Base-by-base conservation (phyloP, 1,140 invertebrate species). In the Mamestra configurata region DNA sequence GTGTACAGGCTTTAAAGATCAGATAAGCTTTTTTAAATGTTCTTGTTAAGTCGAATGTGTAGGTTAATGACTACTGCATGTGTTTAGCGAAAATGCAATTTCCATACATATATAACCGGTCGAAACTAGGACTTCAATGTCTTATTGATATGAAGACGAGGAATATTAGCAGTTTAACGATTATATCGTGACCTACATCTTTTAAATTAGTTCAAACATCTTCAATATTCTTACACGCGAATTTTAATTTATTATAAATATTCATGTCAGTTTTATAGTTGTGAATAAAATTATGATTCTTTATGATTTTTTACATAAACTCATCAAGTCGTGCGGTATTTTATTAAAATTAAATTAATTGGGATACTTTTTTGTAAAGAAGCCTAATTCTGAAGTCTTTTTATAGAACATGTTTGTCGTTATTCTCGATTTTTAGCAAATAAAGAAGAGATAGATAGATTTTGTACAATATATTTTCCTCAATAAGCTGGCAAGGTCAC, bases 121-220 rank as follows among this genome's bases (percentile, higher is more conserved):
- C 15, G 4, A 27, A 57, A n/a, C 3, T 57, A 57, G 53, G 22
- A 4, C 22, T 27, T 24, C 4, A 15, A 57, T 13, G 22, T 57
- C 20, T 22, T 13, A 13, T 55, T 1, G 22, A 57, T 55, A 55
- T 57, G 22, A 57, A 24, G 22, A 5, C 27, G 11, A 57, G 4
- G 13, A 27, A 3, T 57, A 57, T 24, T 27, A 57, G 53, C 10
- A 57, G 20, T 13, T 57, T 24, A 13, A 24, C 13, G 53, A 57
- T 15, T 57, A 24, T 57, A 57, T 57, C 22, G 22, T 57, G 53
- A 57, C 53, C 22, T 57, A 27, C 22, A 57, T 57, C 22, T 57
- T 57, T 15, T 15, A 49, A 24, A 57, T 55, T 55, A 11, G 53
- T 24, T 22, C 22, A 55, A 24, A 53, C 11, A 24, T 55, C 20